phyloP scores from a whole-genome alignment of 2,113 vertebrate genomes.

The Elanus axillaris region DNA sequence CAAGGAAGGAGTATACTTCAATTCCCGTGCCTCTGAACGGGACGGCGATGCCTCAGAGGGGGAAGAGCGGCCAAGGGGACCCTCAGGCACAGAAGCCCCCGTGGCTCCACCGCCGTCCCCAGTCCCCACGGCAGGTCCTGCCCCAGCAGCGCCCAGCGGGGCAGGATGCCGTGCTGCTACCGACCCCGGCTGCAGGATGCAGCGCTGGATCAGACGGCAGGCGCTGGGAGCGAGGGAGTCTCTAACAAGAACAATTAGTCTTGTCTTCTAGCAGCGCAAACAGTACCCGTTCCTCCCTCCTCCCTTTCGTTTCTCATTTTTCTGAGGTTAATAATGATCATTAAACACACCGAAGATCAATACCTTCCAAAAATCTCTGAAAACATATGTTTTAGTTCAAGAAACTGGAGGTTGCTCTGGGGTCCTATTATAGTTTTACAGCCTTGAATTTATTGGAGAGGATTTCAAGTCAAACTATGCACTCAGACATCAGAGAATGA shows the following conservation, averaged over 20 bases:
- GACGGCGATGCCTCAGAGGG: accelerated
- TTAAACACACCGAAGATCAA: background rate
- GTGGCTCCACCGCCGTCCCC: background rate
- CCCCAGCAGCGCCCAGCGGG: background rate
- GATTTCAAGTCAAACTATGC: background rate
- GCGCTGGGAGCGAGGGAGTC: accelerated
- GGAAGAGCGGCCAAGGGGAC: background rate
- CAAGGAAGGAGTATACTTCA: accelerated
- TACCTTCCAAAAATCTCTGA: background rate
- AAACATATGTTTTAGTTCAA: background rate
- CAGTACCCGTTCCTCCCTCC: background rate
- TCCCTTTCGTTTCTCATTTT: background rate
- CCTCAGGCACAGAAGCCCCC: background rate
- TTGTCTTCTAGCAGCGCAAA: background rate
- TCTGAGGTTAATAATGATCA: background rate
- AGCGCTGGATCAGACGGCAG: accelerated
- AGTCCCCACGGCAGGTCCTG: background rate
- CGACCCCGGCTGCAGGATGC: accelerated
- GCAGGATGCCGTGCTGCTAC: too few relatives aligned
- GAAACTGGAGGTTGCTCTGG: background rate
- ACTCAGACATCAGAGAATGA: background rate
- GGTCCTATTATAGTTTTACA: background rate
- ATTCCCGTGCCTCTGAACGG: accelerated
- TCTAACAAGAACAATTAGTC: background rate
- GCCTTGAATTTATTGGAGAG: background rate